Conservation (phyloP, 2,888 invertebrate genomes). For the Scaptomyza caliginosa region DNA sequence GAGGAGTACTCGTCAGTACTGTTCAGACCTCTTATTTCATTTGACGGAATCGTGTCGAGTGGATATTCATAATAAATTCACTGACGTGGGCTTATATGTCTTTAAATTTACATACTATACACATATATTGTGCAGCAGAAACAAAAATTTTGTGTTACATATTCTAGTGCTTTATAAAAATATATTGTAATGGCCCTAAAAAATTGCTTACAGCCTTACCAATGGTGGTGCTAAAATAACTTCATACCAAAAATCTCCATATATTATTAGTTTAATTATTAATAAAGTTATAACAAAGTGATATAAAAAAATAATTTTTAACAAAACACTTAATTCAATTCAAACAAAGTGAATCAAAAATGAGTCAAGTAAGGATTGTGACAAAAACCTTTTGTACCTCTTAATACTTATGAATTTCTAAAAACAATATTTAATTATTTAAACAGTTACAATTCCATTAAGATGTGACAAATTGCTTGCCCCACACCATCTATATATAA, state of each 20-base stretch:
- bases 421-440: too few species aligned
- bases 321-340: background rate
- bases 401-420: too few species aligned
- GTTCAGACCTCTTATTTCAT: conserved; percentile 85
- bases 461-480: too few species aligned
- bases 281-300: conserved; percentile 27
- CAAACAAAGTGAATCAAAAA: conserved; percentile 28
- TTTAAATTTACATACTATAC: conserved; percentile 77
- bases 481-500: too few species aligned
- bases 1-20: conserved; percentile 85
- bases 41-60: conserved; percentile 85
- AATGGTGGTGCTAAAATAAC: conserved; percentile 37
- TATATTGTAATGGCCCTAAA: conserved; percentile 50
- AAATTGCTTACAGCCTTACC: conserved; percentile 35
- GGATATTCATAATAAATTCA: conserved; percentile 85
- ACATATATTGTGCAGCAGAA: conserved; percentile 73
- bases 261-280: conserved; percentile 8
- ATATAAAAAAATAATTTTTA: conserved; percentile 5
- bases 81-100: conserved; percentile 82
- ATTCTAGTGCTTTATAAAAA: conserved; percentile 69
- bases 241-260: conserved; percentile 4
- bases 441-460: too few species aligned
- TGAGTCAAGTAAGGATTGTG: conserved; percentile 35
- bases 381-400: too few species aligned
- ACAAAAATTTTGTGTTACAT: conserved; percentile 71